Evolutionary conservation across 1,140 invertebrate species (phyloP), one percentile per base, ranked within the genome.

Genomic region (Ganaspis sp.): DNA sequence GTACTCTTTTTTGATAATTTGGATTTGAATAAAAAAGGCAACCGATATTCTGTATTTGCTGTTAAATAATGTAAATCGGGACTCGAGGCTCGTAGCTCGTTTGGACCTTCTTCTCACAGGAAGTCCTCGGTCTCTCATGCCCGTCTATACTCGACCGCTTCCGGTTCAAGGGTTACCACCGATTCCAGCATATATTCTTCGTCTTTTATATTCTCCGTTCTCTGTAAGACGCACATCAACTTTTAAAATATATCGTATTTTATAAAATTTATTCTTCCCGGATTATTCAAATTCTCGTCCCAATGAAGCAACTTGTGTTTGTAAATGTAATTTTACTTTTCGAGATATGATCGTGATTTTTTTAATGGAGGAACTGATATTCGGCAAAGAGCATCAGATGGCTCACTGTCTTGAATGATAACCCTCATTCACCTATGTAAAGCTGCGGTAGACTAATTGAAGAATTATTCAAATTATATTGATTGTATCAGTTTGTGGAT

Each of bases 401-500:
- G 29, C 5, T 29, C 23, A 64, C 12, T 64, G 15, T 29, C 26
- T 29, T 75, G 78, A 81, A 85, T 85, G 77, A 75, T 87, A 85
- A 89, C 87, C 86, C 82, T 77, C 58, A 42, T 54, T 87, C 83
- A 89, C 85, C 86, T 89, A 89, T 89, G 88, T 81, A 84, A 89
- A 89, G 77, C 80, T 85, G 82, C 71, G 54, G 70, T 78, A 64
- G 76, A 81, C 69, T 89, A 90, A 90, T 90, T 87, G 89, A 84
- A 83, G 77, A 88, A 89, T 88, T 88, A 89, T 89, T 90, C 80
- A 88, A 90, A 89, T 87, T 9, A 70, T 75, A 64, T 29, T 71
- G 64, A 64, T 64, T 64, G n/a, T 29, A 64, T 34, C 26, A n/a
- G 23, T 64, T n/a, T n/a, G n/a, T n/a, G n/a, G n/a, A n/a, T n/a